Evolutionary conservation across 2,113 vertebrate species (phyloP).

Genomic region (Entelurus aequoreus): DNA sequence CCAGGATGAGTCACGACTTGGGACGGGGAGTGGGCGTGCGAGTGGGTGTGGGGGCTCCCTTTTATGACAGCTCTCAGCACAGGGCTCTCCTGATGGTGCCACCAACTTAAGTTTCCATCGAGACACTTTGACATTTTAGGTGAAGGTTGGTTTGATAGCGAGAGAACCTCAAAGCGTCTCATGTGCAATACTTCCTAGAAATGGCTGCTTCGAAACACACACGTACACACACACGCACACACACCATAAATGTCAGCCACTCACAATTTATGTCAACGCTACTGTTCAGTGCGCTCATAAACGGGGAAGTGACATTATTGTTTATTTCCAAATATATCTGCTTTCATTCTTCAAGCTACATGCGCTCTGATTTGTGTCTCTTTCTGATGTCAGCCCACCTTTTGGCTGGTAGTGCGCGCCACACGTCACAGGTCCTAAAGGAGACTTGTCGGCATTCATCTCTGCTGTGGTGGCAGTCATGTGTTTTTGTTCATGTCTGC

Average conservation of each 20-base stretch:
- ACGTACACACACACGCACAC: conserved; percentile 19
- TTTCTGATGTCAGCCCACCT: conserved; percentile 21
- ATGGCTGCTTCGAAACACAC: conserved; percentile 13
- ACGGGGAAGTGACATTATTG: conserved; percentile 30
- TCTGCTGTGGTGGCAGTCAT: conserved; percentile 21
- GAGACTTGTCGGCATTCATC: conserved; percentile 24
- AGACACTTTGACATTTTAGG: conserved; percentile 36
- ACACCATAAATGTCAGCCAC: conserved; percentile 53
- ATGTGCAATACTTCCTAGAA: conserved; percentile 52
- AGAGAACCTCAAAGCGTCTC: conserved; percentile 28
- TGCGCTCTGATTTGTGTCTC: conserved; percentile 13
- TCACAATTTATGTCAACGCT: conserved; percentile 42
- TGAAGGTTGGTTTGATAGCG: conserved; percentile 29
- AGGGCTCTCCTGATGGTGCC: conserved; percentile 58
- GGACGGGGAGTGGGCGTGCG: conserved; percentile 36
- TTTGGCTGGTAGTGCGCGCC: conserved; percentile 24
- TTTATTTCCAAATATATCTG: conserved; percentile 21
- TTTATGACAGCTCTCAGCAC: conserved; percentile 63
- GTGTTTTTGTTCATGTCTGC: conserved; percentile 47
- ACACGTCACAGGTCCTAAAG: conserved; percentile 29
- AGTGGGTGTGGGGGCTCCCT: conserved; percentile 63
- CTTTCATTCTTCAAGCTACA: conserved; percentile 15
- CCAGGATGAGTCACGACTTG: conserved; percentile 51
- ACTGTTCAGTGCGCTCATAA: conserved; percentile 8
- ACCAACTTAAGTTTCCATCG: conserved; percentile 54